These are phyloP conservation scores for Synanceia verrucosa DNA, from an alignment of 2,797 vertebrate species.

Conservation along the genomic window DNA sequence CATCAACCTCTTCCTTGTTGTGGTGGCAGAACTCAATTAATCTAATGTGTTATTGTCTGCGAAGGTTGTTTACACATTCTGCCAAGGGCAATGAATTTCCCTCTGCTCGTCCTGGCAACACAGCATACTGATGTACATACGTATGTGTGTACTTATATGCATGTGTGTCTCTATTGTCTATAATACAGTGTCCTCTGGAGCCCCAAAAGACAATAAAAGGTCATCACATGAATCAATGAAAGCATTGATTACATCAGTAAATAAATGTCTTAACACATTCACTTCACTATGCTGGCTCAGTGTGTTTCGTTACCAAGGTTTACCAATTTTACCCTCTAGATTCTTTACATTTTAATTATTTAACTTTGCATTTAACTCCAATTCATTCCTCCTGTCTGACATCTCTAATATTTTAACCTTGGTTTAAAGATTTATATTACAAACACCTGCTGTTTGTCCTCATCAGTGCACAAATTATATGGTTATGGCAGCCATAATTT, in stretches of 20 bases:
- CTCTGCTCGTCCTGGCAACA: constrained; percentile 26
- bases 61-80: constrained; percentile 55
- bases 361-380: too few species aligned
- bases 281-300: neutral
- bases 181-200: neutral
- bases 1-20: constrained; percentile 1
- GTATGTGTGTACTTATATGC: too few species aligned
- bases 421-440: neutral
- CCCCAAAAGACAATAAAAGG: neutral
- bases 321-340: too few species aligned
- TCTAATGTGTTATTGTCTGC: constrained; percentile 61
- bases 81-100: constrained; percentile 48
- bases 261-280: too few species aligned
- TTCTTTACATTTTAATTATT: too few species aligned
- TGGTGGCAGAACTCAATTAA: constrained; percentile 58
- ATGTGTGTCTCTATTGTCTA: neutral
- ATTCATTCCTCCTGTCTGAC: too few species aligned
- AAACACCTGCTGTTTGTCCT: neutral
- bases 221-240: neutral
- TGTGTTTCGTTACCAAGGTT: neutral
- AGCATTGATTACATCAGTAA: neutral
- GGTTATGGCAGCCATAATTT: neutral
- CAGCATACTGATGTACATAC: constrained; percentile 20
- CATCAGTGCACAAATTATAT: neutral
- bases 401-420: too few species aligned